These are phyloP conservation scores for Varanus salvator DNA, from an alignment of 2,113 vertebrate genomes.

Conservation along the genomic window DNA sequence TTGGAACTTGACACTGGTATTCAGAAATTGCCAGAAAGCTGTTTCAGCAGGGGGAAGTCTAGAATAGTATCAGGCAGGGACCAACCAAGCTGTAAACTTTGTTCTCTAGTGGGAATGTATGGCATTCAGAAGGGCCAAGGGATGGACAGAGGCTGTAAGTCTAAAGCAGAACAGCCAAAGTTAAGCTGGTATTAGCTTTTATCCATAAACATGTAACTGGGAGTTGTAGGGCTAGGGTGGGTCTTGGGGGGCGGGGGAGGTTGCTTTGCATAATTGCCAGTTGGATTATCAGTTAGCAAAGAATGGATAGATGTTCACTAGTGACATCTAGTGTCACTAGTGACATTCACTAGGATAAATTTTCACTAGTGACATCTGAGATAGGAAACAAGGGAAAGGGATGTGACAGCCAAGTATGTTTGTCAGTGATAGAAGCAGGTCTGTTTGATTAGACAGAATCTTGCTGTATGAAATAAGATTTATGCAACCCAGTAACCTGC, in stretches of 20 bases:
- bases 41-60: background rate
- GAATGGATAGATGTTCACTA: background rate
- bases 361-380: background rate
- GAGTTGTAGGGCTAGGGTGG: background rate
- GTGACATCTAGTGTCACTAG: background rate
- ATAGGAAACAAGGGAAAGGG: background rate
- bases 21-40: background rate
- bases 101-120: background rate
- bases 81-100: background rate
- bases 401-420: background rate
- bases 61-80: background rate
- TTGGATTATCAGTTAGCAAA: background rate
- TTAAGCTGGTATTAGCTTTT: background rate
- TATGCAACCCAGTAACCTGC: background rate
- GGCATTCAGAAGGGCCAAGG: background rate
- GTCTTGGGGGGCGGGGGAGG: too few relatives aligned
- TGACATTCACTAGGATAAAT: background rate
- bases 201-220: background rate
- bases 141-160: background rate
- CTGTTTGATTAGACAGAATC: background rate
- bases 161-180: background rate
- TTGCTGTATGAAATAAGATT: background rate
- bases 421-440: background rate
- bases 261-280: background rate
- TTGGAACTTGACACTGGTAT: background rate